Percentiles rank a stretch among this genome's conserved stretches.
These are phyloP conservation scores for Coracopsis vasa DNA, from an alignment of 2,113 vertebrate genomes.

Conservation along the genomic window DNA sequence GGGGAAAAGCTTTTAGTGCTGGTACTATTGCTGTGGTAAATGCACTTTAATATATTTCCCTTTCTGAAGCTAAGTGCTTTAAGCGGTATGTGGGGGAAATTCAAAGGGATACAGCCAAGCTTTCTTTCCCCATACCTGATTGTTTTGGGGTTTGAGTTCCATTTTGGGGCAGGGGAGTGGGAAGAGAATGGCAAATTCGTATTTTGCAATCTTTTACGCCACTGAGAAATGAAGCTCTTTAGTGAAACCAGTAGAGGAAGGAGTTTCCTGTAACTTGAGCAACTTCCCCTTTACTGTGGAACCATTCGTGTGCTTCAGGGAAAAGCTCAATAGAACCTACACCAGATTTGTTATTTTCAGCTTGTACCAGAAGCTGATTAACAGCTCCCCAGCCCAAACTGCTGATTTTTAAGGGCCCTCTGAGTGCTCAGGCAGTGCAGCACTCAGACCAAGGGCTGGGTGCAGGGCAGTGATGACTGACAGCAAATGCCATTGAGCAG, in stretches of 20 bases:
- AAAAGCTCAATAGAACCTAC: not conserved
- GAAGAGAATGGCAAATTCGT: not conserved
- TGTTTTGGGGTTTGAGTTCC: not conserved
- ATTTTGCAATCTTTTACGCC: not conserved
- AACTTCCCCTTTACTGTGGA: not conserved
- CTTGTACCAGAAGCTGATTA: not conserved
- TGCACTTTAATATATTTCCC: constrained; percentile 67
- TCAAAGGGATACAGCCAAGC: constrained; percentile 6
- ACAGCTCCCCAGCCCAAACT: not conserved
- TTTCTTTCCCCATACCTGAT: not conserved
- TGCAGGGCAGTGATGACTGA: not conserved
- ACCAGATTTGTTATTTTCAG: not conserved
- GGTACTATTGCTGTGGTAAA: constrained; percentile 62
- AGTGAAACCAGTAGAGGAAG: not conserved
- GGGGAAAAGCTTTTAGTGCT: constrained; percentile 45
- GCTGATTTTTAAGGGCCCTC: not conserved
- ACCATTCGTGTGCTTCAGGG: not conserved
- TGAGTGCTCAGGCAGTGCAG: not conserved
- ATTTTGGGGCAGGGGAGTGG: not conserved
- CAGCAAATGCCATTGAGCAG: not conserved
- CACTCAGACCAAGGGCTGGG: constrained; percentile 11
- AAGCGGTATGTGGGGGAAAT: not conserved
- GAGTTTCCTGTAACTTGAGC: not conserved
- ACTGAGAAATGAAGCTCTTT: not conserved
- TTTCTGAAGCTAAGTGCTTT: constrained; percentile 24